phyloP scores from a whole-genome alignment of 2,113 vertebrate genomes.

The Synodontis membranacea region DNA sequence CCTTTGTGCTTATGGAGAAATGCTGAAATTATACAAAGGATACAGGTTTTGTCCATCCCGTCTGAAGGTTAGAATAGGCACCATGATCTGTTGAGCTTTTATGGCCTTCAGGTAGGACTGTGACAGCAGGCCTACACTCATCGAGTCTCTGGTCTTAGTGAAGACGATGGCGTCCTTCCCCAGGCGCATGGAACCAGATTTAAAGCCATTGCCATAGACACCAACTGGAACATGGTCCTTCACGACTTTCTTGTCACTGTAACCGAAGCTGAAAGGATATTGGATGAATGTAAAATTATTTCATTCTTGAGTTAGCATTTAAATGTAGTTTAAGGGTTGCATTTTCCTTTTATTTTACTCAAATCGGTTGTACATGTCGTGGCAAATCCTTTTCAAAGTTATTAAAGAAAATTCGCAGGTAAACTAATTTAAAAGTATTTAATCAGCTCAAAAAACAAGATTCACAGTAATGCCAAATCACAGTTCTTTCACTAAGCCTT shows the following conservation, averaged over 20 bases:
- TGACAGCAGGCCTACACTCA: slow-evolving; percentile 88
- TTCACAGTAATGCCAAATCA: too few relatives aligned
- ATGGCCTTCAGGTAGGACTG: slow-evolving; percentile 85
- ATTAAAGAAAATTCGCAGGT: too few relatives aligned
- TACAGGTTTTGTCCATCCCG: slow-evolving; percentile 65
- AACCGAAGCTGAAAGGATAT: slow-evolving; percentile 82
- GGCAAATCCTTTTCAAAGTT: too few relatives aligned
- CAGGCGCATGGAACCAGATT: slow-evolving; percentile 94
- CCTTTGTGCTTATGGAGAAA: background rate
- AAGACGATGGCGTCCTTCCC: slow-evolving; percentile 91
- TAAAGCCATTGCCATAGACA: slow-evolving; percentile 94
- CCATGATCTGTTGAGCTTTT: slow-evolving; percentile 80
- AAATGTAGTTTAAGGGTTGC: background rate
- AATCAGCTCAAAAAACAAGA: too few relatives aligned
- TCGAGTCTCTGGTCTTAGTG: slow-evolving; percentile 79
- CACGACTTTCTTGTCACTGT: slow-evolving; percentile 88
- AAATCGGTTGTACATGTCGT: too few relatives aligned
- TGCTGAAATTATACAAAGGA: slow-evolving; percentile 47
- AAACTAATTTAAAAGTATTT: too few relatives aligned
- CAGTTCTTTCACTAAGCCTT: too few relatives aligned
- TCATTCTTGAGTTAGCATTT: background rate
- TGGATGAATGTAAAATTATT: background rate
- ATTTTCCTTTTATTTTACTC: background rate
- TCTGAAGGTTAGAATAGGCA: slow-evolving; percentile 80
- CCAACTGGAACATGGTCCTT: slow-evolving; percentile 84